Evolutionary conservation across 2,797 vertebrate species (phyloP), one percentile per base, ranked within the genome.

Genomic region (Pangasius mekongensis): DNA sequence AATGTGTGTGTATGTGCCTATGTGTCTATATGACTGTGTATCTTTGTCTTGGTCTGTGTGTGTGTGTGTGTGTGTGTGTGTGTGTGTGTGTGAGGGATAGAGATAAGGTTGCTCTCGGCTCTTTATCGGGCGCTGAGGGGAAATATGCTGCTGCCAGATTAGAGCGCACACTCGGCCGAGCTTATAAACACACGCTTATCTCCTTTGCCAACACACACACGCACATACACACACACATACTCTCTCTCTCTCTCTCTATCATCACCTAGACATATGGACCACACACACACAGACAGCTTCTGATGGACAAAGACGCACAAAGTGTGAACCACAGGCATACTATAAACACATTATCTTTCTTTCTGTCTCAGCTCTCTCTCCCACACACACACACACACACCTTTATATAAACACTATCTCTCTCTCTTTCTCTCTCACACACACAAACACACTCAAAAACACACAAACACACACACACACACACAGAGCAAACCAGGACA

Each of bases 161-260:
- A 99, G 97, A 96, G 96, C 96, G 96, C 97, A 95, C 97, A 96
- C 97, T 97, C 96, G 97, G 98, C 97, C 98, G 98, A 98, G 97
- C 97, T 98, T 98, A 99, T 98, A 98, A 99, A 99, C 97, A 98
- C 97, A 97, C 96, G 93, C 95, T 98, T 99, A 99, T 99, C 98
- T 94, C 94, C 95, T 96, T 95, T 96, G 96, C 96, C 96, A 98
- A 98, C 97, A 98, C 96, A 98, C 97, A 98, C 98, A 97, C 97
- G 95, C 96, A 96, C 97, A 96, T 96, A 97, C 64, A 67, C n/a
- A 33, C 67, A 69, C 67, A 69, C 69, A 16, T 22, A 22, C 36
- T 1, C 36, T 3, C 69, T 0, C 71, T 3, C 69, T 83, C 39
- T 83, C 60, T 64, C 22, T 83, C 60, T 98, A 98, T 98, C 98